phyloP scores from a whole-genome alignment of 2,888 invertebrate genomes.

The Sycophila texana region DNA sequence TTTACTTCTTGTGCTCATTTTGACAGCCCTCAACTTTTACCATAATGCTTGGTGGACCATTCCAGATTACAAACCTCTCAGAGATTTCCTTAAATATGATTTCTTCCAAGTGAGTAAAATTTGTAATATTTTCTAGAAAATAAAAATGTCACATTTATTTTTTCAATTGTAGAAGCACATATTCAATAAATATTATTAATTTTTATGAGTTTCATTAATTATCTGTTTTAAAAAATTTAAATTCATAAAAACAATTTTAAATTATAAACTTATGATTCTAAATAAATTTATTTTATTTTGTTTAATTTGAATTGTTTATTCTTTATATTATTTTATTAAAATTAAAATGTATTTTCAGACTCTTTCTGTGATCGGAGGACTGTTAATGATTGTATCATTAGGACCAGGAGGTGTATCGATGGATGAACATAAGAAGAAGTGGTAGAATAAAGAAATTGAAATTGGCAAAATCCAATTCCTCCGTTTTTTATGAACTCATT shows the following conservation, averaged over 20 bases:
- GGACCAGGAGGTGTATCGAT: conserved; percentile 99
- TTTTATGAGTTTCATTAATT: too few species aligned
- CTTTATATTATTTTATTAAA: conserved; percentile 13
- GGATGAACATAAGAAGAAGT: conserved; percentile 99
- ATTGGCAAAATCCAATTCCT: conserved; percentile 48
- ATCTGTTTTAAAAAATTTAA: neutral
- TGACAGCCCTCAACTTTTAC: conserved; percentile 94
- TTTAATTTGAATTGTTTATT: conserved; percentile 11
- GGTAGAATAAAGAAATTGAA: conserved; percentile 79
- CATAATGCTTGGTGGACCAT: conserved; percentile 99
- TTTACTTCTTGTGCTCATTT: conserved; percentile 91
- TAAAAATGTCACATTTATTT: neutral
- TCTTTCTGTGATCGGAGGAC: conserved; percentile 97
- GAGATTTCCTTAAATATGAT: conserved; percentile 99
- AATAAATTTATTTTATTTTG: neutral
- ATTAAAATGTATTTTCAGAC: conserved; percentile 84
- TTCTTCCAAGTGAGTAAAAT: conserved; percentile 93
- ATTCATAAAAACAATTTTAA: conserved; percentile 1
- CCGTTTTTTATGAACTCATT: conserved; percentile 43
- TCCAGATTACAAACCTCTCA: conserved; percentile 94
- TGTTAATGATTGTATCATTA: conserved; percentile 97
- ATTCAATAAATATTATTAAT: too few species aligned
- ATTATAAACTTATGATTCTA: conserved; percentile 10
- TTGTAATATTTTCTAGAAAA: too few species aligned
- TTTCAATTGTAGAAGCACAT: too few species aligned